Conservation (phyloP, 1,140 invertebrate genomes). For the Bombus sylvicola region DNA sequence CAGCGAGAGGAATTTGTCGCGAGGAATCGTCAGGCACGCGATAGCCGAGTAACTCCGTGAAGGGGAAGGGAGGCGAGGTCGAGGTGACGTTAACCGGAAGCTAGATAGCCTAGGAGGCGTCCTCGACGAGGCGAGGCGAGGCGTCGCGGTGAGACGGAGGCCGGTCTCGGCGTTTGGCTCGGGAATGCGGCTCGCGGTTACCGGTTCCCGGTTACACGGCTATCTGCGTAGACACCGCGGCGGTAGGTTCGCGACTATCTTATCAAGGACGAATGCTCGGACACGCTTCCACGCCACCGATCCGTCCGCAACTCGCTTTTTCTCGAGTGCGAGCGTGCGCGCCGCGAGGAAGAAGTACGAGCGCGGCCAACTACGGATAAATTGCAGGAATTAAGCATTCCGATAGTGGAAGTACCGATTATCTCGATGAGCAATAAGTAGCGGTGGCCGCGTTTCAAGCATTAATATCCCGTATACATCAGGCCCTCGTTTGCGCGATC, state of each 20-base stretch:
- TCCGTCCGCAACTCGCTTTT: constrained; percentile 45
- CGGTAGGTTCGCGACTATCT: constrained; percentile 62
- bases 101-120: constrained; percentile 37
- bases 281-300: constrained; percentile 53
- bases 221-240: constrained; percentile 46
- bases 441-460: constrained; percentile 20
- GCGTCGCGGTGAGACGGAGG: constrained; percentile 17
- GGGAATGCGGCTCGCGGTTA: constrained; percentile 61
- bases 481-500: constrained; percentile 42
- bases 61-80: constrained; percentile 20
- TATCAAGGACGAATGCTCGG: constrained; percentile 66
- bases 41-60: not conserved
- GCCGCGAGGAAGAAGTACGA: constrained; percentile 15
- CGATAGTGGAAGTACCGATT: constrained; percentile 36
- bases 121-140: constrained; percentile 27
- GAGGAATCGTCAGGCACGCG: not conserved
- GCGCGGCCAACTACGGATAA: constrained; percentile 30
- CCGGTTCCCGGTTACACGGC: constrained; percentile 61
- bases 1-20: not conserved
- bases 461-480: constrained; percentile 43
- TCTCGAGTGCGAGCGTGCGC: constrained; percentile 1
- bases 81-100: constrained; percentile 59
- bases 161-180: constrained; percentile 49
- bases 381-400: constrained; percentile 51
- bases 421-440: constrained; percentile 33